Evolutionary conservation across 2,797 vertebrate genomes (phyloP).

Genomic region (Cyprinella venusta): DNA sequence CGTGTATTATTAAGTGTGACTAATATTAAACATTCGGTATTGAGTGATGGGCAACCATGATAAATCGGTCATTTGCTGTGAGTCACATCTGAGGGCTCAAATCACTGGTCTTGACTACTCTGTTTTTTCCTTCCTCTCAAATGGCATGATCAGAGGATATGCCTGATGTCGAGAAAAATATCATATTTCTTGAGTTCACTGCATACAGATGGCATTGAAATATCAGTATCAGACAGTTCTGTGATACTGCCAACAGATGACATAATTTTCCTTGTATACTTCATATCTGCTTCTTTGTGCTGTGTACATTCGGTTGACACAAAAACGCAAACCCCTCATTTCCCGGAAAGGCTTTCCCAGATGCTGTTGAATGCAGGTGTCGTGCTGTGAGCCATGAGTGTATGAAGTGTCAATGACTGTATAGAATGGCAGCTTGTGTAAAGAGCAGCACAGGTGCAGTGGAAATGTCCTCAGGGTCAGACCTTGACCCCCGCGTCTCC

Average conservation of each 20-base stretch:
- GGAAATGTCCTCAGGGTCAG: conserved; percentile 17
- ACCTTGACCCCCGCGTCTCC: conserved; percentile 2
- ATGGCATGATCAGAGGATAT: conserved; percentile 22
- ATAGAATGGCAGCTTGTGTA: conserved; percentile 6
- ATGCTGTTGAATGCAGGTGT: neutral
- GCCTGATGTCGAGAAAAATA: conserved; percentile 21
- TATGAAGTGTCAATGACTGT: conserved; percentile 19
- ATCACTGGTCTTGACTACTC: neutral
- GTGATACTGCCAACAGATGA: neutral
- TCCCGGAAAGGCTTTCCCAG: conserved; percentile 5
- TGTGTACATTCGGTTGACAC: neutral
- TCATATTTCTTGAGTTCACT: conserved; percentile 8
- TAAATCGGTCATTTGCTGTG: neutral
- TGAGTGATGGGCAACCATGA: neutral
- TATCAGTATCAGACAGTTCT: conserved; percentile 9
- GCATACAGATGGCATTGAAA: conserved; percentile 12
- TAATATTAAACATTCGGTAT: conserved; percentile 1
- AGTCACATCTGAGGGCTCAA: conserved; percentile 18
- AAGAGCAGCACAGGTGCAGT: conserved; percentile 36
- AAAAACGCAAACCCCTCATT: neutral
- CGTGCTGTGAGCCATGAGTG: neutral
- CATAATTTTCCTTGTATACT: neutral
- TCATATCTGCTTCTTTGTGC: conserved; percentile 12
- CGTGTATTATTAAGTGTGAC: neutral
- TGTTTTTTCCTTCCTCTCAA: neutral